These are phyloP conservation scores for Andrena flavipes DNA, from an alignment of 2,888 invertebrate genomes.

Conservation along the genomic window DNA sequence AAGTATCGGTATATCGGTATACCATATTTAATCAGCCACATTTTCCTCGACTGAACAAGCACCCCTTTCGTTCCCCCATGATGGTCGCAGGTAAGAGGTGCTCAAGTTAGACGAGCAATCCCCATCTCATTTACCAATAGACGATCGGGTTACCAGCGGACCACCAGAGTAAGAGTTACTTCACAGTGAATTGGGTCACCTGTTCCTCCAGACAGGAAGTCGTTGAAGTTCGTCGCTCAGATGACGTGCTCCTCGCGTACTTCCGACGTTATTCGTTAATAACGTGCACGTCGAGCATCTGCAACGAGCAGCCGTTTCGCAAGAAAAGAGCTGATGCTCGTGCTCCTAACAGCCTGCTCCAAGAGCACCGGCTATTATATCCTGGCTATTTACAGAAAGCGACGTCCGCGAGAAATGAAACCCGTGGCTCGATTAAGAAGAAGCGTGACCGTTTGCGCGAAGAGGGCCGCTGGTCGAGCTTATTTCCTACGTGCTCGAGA, in stretches of 20 bases:
- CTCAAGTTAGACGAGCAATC: conserved; percentile 45
- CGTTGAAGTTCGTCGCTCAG: conserved; percentile 56
- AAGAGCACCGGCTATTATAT: neutral
- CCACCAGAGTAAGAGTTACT: conserved; percentile 60
- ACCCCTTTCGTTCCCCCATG: neutral
- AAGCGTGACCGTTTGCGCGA: conserved; percentile 14
- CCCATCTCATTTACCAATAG: conserved; percentile 59
- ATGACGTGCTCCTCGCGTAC: conserved; percentile 16
- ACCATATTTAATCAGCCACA: neutral
- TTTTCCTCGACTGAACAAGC: neutral
- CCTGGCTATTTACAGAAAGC: conserved; percentile 16
- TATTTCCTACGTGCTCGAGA: conserved; percentile 35
- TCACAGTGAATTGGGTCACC: conserved; percentile 61
- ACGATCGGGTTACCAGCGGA: conserved; percentile 59
- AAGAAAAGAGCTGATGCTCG: neutral
- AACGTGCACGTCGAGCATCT: neutral
- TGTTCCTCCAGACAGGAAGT: conserved; percentile 65
- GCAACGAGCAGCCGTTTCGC: conserved; percentile 7
- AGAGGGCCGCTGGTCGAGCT: neutral
- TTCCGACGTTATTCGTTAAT: conserved; percentile 3
- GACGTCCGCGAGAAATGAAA: conserved; percentile 30
- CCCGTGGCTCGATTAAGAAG: conserved; percentile 30
- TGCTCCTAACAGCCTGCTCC: neutral
- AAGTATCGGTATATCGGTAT: no score
- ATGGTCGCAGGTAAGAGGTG: conserved; percentile 25